Evolutionary conservation across 2,113 vertebrate species (phyloP).

Genomic region (Ceuthmochares aereus): DNA sequence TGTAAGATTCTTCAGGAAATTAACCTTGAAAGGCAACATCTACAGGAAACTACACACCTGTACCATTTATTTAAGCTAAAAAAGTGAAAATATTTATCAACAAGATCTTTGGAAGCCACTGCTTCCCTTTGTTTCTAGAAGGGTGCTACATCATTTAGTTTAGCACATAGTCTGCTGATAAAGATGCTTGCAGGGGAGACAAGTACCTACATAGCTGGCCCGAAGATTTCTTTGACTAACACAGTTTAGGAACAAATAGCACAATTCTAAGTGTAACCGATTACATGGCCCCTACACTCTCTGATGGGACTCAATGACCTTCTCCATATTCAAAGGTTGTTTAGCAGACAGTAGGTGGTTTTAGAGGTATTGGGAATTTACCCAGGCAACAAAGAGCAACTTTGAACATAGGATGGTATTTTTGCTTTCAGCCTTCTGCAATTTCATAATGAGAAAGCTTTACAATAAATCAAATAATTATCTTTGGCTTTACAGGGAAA

Average conservation of each 20-base stretch:
- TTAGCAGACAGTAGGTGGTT: background rate
- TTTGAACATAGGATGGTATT: background rate
- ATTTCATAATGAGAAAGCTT: background rate
- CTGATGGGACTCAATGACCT: background rate
- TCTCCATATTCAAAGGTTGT: background rate
- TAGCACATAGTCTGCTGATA: background rate
- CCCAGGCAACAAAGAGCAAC: background rate
- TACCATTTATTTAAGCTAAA: background rate
- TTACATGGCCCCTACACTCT: background rate
- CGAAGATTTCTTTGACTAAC: background rate
- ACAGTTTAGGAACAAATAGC: background rate
- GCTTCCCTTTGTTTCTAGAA: background rate
- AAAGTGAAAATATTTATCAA: background rate
- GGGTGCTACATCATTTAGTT: background rate
- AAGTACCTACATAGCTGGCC: background rate
- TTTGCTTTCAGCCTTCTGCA: background rate
- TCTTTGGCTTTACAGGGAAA: background rate
- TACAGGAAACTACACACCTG: background rate
- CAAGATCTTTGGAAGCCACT: background rate
- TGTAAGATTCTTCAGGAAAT: background rate
- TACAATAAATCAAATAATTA: background rate
- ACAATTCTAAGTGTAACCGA: background rate
- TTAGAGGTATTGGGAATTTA: background rate
- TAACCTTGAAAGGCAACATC: background rate
- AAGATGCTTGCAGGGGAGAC: background rate